Evolutionary conservation across 2,113 vertebrate species (phyloP).

Genomic region (Rhinopomastus cyanomelas): DNA sequence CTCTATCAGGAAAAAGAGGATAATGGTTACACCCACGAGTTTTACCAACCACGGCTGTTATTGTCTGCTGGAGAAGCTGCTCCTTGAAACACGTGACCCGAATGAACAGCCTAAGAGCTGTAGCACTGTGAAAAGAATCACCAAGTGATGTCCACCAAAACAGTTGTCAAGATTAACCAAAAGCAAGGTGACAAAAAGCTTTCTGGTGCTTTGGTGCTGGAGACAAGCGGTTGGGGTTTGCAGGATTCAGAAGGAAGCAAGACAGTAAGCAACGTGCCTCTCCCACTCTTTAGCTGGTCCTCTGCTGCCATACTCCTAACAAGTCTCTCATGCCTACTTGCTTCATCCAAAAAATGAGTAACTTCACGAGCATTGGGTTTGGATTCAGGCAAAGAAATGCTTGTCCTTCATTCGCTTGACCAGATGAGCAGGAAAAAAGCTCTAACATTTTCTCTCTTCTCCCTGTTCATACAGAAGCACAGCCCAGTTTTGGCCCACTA

Average conservation of each 20-base stretch:
- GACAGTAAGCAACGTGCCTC: background rate
- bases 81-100: conserved; percentile 60
- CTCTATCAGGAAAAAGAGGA: conserved; percentile 40
- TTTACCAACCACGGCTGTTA: conserved; percentile 68
- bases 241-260: background rate
- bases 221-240: background rate
- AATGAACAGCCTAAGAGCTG: conserved; percentile 66
- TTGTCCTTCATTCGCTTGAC: background rate
- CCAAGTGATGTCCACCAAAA: background rate
- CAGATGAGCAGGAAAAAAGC: background rate
- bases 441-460: background rate
- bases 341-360: background rate
- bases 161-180: background rate
- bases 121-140: background rate
- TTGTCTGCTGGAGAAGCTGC: conserved; percentile 58
- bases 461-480: background rate
- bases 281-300: background rate
- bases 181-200: background rate
- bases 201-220: background rate
- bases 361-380: background rate
- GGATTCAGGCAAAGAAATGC: background rate
- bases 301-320: background rate
- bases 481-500: background rate
- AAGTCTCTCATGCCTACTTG: background rate
- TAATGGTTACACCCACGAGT: conserved; percentile 49